Evolutionary conservation across 2,113 vertebrate genomes (phyloP).

Genomic region (Psettodes erumei): DNA sequence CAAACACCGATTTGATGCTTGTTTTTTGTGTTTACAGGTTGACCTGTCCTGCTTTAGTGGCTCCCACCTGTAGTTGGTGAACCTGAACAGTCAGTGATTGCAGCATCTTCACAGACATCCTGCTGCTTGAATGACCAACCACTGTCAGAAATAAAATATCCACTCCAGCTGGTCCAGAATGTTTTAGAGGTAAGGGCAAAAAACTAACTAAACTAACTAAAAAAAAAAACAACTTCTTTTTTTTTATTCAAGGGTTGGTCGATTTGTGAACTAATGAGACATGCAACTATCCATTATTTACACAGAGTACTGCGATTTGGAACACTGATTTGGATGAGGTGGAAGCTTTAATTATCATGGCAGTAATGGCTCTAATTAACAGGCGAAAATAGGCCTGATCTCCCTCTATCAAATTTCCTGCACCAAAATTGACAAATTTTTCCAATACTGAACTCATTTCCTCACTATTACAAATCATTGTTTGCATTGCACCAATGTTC

Average conservation of each 20-base stretch:
- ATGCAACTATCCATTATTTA: constrained; percentile 24
- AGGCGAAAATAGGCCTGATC: constrained; percentile 23
- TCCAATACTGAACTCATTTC: constrained; percentile 45
- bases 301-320: background rate
- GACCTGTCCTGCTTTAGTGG: background rate
- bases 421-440: constrained; percentile 31
- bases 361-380: constrained; percentile 44
- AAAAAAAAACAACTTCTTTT: background rate
- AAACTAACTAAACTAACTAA: too few species aligned
- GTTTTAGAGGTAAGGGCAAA: background rate
- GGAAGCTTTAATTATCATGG: constrained; percentile 33
- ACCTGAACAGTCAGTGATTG: background rate
- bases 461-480: constrained; percentile 13
- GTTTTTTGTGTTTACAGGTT: background rate
- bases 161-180: background rate
- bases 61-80: background rate
- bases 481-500: too few species aligned
- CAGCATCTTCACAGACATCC: constrained; percentile 3
- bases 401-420: constrained; percentile 18
- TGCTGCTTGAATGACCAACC: background rate
- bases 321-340: constrained; percentile 26
- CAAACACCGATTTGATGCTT: background rate
- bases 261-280: constrained; percentile 40
- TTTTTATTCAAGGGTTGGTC: background rate
- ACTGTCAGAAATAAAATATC: constrained; percentile 6